Base-by-base conservation (phyloP, 2,797 vertebrate species). In the Microctenopoma lineatum region DNA sequence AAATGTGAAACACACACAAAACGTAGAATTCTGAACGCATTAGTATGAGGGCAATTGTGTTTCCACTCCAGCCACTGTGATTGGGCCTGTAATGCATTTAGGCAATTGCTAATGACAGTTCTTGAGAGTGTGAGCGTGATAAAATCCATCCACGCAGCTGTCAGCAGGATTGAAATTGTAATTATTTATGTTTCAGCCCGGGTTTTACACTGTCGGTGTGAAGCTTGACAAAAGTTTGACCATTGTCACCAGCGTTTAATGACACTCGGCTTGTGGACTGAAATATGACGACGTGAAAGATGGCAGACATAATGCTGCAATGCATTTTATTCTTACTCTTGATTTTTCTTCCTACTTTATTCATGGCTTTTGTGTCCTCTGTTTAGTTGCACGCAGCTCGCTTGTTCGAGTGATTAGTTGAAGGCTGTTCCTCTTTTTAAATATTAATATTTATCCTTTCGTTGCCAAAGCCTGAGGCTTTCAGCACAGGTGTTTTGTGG, bases 401-500 rank as follows among this genome's bases (percentile, higher is more conserved):
- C 81, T 64, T 83, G 62, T 66, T 77, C 72, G 26, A 45, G 57
- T 79, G 74, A 89, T 86, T 70, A 84, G 52, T 77, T 45, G 54
- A 63, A 86, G 81, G 68, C 81, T 57, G 59, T 71, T 82, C 68
- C 69, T 74, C 82, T 79, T 85, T 70, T 86, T 86, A 59, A 88
- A 90, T 90, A 92, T 89, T 86, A 13, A 86, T 88, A 73, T 72
- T 70, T 70, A 53, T 63, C 85, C 75, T 55, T 70, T 71, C 68
- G 81, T 81, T 87, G 82, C 87, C 82, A 84, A 79, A 75, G 78
- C 87, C 86, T 7, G 78, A 82, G 84, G 87, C 77, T 44, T 79
- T 79, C 44, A 59, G 82, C 85, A 63, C 90, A 91, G 91, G 91
- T 93, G 90, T 90, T 87, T 85, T 57, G 76, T 71, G 84, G 84